These are phyloP conservation scores for Myotis yumanensis DNA, from an alignment of 2,113 vertebrate species.

Conservation along the genomic window DNA sequence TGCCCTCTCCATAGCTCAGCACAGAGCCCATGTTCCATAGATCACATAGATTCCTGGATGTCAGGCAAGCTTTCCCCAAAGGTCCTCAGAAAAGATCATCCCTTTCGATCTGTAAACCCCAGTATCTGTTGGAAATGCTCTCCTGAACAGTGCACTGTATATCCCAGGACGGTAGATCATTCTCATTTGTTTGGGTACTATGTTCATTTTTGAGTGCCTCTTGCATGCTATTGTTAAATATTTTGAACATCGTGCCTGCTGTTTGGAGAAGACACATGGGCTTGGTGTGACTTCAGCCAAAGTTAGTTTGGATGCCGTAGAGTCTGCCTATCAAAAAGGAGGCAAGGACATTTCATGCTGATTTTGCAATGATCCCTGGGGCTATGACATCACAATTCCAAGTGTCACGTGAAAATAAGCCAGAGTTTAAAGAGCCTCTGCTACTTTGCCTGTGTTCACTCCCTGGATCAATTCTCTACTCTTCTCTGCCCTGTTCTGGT, in stretches of 20 bases:
- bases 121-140: background rate
- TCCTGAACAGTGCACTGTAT: accelerated
- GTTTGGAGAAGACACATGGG: background rate
- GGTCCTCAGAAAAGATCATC: background rate
- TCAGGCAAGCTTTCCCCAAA: background rate
- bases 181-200: background rate
- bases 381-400: background rate
- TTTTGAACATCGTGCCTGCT: background rate
- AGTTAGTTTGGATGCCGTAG: background rate
- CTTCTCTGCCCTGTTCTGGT: background rate
- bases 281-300: background rate
- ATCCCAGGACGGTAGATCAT: accelerated
- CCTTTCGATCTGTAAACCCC: background rate
- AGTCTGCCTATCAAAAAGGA: background rate
- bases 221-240: background rate
- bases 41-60: background rate
- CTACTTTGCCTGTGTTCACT: background rate
- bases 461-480: background rate
- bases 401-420: background rate
- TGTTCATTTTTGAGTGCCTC: background rate
- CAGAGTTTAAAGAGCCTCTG: background rate
- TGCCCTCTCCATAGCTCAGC: background rate
- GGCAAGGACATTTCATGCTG: background rate
- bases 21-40: background rate
- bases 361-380: background rate